A percentile compares a stretch with the other conserved stretches of the same genome.
Conservation (phyloP, 2,888 invertebrate genomes). For the Phalera bucephala region DNA sequence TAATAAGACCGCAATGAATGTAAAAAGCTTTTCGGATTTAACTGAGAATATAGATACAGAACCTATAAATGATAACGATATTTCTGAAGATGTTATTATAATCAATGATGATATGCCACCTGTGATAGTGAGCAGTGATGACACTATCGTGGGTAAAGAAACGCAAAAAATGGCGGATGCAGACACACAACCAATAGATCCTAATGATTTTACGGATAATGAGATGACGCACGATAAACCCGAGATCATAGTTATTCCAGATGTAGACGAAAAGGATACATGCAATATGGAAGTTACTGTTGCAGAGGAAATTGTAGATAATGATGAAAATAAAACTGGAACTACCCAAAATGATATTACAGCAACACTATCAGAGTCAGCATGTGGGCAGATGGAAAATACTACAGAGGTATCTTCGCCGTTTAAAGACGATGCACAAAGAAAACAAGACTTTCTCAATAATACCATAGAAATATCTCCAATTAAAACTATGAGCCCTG, state of each 20-base stretch:
- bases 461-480: constrained; percentile 85
- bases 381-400: constrained; percentile 26
- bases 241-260: neutral
- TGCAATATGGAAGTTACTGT: constrained; percentile 2
- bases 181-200: constrained; percentile 57
- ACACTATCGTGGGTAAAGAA: constrained; percentile 36
- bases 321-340: constrained; percentile 7
- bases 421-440: constrained; percentile 56
- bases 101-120: constrained; percentile 39
- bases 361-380: constrained; percentile 30
- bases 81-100: constrained; percentile 43
- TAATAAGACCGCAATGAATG: constrained; percentile 52
- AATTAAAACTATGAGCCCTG: constrained; percentile 73
- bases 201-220: constrained; percentile 24
- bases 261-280: constrained; percentile 1
- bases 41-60: constrained; percentile 68
- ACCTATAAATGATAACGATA: constrained; percentile 32
- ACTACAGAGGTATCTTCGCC: constrained; percentile 60
- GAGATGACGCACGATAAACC: constrained; percentile 7
- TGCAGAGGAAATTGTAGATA: constrained; percentile 1
- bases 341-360: constrained; percentile 32
- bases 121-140: constrained; percentile 35
- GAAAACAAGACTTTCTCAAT: constrained; percentile 80
- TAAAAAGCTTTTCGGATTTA: constrained; percentile 35
- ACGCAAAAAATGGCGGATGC: constrained; percentile 63